phyloP scores from a whole-genome alignment of 2,113 vertebrate genomes.

The Mormyrus iriodes region DNA sequence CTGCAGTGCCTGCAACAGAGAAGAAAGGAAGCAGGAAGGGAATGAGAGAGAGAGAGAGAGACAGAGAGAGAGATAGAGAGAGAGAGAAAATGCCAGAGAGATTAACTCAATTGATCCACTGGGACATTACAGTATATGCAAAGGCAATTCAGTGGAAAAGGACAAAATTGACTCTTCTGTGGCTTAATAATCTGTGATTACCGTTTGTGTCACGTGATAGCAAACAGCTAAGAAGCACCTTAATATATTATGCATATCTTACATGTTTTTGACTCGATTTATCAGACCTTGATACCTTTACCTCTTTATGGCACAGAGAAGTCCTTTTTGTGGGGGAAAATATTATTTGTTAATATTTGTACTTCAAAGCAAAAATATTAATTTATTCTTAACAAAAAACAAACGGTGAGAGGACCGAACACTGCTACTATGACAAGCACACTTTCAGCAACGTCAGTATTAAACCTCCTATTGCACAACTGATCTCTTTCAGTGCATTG shows the following conservation, averaged over 20 bases:
- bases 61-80: neutral
- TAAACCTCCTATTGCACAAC: neutral
- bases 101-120: neutral
- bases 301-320: neutral
- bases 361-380: neutral
- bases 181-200: neutral
- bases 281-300: neutral
- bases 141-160: slow-evolving; percentile 1
- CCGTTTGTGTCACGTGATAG: neutral
- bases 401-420: neutral
- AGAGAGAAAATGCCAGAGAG: neutral
- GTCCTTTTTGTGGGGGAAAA: neutral
- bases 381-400: neutral
- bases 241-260: neutral
- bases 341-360: neutral
- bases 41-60: neutral
- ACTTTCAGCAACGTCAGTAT: neutral
- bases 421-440: neutral
- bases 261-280: neutral
- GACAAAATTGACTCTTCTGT: neutral
- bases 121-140: neutral
- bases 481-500: neutral
- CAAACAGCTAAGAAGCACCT: neutral
- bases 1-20: slow-evolving; percentile 67
- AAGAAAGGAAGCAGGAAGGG: neutral